Evolutionary conservation across 2,797 vertebrate genomes (phyloP), one percentile per base, ranked within the genome.

Genomic region (Nasua narica): DNA sequence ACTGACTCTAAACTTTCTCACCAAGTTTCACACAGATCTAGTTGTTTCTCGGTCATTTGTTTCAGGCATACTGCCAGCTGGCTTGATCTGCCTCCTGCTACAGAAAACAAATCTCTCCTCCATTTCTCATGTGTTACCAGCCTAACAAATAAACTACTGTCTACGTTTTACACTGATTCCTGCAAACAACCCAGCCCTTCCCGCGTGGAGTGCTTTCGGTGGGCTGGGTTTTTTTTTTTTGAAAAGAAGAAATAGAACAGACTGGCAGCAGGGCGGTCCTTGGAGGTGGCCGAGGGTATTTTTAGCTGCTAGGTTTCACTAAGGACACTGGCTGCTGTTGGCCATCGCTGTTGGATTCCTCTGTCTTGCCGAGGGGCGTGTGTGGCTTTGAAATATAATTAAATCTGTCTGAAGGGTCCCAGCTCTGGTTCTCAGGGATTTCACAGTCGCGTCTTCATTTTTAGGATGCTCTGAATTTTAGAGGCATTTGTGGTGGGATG

Each of bases 111-210:
- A 95, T 46, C 90, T 95, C 96, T 70, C 91, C 81, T 70, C 93
- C 96, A 65, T 96, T 94, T 95, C 95, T 97, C 97, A 74, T 48
- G 92, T 82, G 93, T 92, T 96, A 72, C 74, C 5, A 11, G 78
- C 87, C 89, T 90, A 96, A 97, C 97, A 98, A 96, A 97, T 94
- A 96, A 95, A 92, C 93, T 60, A 84, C 97, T 95, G 97, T 97
- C 90, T 95, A 32, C 25, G 40, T 78, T 83, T 96, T 83, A 88
- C 16, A 84, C 85, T 8, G 74, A 56, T 79, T 60, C 91, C 86
- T 84, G 95, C 91, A 96, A 96, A 95, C 0, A 11, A 76, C 81
- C 52, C 19, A 0, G 86, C 43, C 69, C 50, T 94, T 93, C 93
- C 69, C 56, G 89, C 0, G 1, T 1, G 1, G 78, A 89, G 81